phyloP scores from a whole-genome alignment of 2,113 vertebrate species.

The Furnarius figulus region DNA sequence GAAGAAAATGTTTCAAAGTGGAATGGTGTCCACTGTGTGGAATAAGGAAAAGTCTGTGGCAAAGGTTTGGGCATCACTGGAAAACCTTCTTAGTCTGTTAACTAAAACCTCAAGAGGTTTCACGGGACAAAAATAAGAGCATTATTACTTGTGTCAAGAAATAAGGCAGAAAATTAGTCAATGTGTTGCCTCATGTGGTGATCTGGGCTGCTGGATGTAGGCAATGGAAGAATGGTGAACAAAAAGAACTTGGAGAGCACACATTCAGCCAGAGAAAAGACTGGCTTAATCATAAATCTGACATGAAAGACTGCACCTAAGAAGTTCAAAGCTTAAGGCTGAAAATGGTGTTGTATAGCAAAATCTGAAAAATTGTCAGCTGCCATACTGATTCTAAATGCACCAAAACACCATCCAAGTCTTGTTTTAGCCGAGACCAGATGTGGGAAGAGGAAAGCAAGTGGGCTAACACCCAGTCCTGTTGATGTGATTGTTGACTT shows the following conservation, averaged over 20 bases:
- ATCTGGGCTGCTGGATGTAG: not conserved
- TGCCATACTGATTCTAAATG: not conserved
- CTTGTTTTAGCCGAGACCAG: not conserved
- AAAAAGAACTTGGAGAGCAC: not conserved
- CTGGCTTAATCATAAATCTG: not conserved
- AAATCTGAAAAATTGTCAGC: not conserved
- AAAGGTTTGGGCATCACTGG: not conserved
- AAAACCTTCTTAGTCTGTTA: not conserved
- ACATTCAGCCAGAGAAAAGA: not conserved
- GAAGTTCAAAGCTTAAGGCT: not conserved
- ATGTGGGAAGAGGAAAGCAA: not conserved
- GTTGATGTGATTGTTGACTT: not conserved
- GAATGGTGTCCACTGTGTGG: not conserved
- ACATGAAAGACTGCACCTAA: not conserved
- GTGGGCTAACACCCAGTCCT: not conserved
- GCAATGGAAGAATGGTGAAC: not conserved
- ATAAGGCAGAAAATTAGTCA: not conserved
- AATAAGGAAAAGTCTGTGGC: not conserved
- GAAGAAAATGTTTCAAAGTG: not conserved
- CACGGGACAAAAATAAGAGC: not conserved
- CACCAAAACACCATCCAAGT: not conserved
- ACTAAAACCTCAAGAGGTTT: not conserved
- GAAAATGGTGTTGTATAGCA: not conserved
- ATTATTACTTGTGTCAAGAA: not conserved
- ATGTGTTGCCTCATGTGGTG: not conserved